These are phyloP conservation scores for Tetrapedia diversipes DNA, from an alignment of 2,888 invertebrate genomes.

Conservation along the genomic window DNA sequence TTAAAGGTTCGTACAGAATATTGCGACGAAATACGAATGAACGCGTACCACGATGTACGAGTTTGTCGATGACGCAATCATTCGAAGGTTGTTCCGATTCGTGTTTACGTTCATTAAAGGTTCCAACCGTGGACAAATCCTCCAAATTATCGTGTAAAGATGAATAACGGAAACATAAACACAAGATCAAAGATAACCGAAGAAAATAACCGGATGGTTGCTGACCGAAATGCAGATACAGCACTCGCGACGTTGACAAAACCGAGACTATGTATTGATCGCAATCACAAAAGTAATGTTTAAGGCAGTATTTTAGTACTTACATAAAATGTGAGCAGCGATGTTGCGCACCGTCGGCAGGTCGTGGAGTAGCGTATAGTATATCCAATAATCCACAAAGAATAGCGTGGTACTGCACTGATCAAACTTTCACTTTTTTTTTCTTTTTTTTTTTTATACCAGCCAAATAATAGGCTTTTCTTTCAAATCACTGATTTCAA, in stretches of 20 bases:
- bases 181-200: slow-evolving; percentile 14
- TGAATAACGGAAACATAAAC: not conserved
- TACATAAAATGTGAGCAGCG: slow-evolving; percentile 54
- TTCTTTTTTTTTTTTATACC: slow-evolving; percentile 19
- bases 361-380: slow-evolving; percentile 48
- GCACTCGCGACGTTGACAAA: slow-evolving; percentile 22
- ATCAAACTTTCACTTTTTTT: slow-evolving; percentile 65
- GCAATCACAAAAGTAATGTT: slow-evolving; percentile 38
- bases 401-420: slow-evolving; percentile 66
- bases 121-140: not conserved
- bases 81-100: slow-evolving; percentile 14
- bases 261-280: slow-evolving; percentile 54
- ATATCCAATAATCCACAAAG: slow-evolving; percentile 77
- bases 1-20: slow-evolving; percentile 13
- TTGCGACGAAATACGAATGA: slow-evolving; percentile 12
- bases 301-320: slow-evolving; percentile 38
- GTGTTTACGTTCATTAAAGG: not conserved
- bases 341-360: slow-evolving; percentile 53
- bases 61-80: slow-evolving; percentile 42
- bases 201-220: slow-evolving; percentile 45
- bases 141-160: not conserved
- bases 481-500: slow-evolving; percentile 63
- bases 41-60: slow-evolving; percentile 17
- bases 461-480: slow-evolving; percentile 50
- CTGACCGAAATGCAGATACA: slow-evolving; percentile 36